phyloP scores from a whole-genome alignment of 2,888 invertebrate species.

The Hanleya hanleyi region DNA sequence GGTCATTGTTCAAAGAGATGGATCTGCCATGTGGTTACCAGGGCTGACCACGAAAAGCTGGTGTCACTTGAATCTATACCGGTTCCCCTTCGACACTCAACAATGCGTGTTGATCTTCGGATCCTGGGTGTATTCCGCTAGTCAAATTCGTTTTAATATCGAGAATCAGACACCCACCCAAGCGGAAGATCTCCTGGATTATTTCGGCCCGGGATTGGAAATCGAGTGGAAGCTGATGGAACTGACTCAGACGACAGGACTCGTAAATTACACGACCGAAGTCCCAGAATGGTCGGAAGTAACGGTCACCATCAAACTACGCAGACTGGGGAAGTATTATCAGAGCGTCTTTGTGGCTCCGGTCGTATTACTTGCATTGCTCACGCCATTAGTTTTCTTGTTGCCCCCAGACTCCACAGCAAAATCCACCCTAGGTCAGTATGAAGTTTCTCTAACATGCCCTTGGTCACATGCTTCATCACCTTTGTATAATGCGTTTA shows the following conservation, averaged over 20 bases:
- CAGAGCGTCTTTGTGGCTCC: background rate
- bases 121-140: background rate
- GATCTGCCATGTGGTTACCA: background rate
- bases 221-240: background rate
- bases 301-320: background rate
- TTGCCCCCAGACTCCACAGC: background rate
- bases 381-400: background rate
- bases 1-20: background rate
- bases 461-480: too few species aligned
- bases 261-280: background rate
- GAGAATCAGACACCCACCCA: background rate
- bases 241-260: background rate
- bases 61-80: background rate
- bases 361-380: background rate
- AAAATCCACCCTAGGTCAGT: constrained; percentile 1
- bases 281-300: background rate
- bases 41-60: background rate
- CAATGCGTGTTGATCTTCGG: background rate
- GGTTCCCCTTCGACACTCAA: background rate
- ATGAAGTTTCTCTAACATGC: background rate
- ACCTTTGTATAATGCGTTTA: too few species aligned
- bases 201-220: background rate
- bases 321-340: background rate
- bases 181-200: background rate
- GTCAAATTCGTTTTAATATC: background rate